A percentile compares a stretch with the other conserved stretches of the same genome.
Evolutionary conservation across 2,888 invertebrate species (phyloP).

Genomic region (Phortica okadai): DNA sequence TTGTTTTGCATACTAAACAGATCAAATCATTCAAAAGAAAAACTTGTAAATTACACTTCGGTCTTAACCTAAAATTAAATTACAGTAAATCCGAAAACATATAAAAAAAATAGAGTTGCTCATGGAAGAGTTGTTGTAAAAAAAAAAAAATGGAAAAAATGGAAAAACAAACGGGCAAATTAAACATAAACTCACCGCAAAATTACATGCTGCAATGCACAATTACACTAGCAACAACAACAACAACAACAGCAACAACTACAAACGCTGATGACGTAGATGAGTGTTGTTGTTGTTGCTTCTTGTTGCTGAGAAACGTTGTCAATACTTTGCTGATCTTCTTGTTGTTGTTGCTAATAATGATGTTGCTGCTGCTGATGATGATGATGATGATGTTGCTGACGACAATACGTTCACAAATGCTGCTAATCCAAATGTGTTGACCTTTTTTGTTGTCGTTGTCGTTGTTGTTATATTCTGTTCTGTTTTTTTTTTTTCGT

Average conservation of each 20-base stretch:
- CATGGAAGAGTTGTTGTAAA: conserved; percentile 5
- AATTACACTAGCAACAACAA: conserved; percentile 29
- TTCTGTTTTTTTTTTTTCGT: conserved; percentile 31
- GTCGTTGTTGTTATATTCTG: not conserved
- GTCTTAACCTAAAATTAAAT: conserved; percentile 62
- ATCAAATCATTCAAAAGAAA: conserved; percentile 38
- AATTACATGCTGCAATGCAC: conserved; percentile 59
- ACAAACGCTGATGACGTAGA: conserved; percentile 11
- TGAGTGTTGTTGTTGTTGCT: not conserved
- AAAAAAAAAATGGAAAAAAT: conserved; percentile 38
- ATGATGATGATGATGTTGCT: conserved; percentile 9
- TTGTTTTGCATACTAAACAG: conserved; percentile 53
- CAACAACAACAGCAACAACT: conserved; percentile 35
- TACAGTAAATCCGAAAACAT: conserved; percentile 51
- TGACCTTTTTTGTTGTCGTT: not conserved
- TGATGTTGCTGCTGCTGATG: conserved; percentile 57
- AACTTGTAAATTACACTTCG: conserved; percentile 54
- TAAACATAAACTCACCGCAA: conserved; percentile 51
- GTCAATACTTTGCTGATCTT: conserved; percentile 25
- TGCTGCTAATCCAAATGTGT: conserved; percentile 8
- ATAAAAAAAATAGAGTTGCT: conserved; percentile 54
- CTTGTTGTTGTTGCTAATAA: conserved; percentile 39
- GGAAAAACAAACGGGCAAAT: conserved; percentile 35
- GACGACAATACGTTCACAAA: conserved; percentile 30
- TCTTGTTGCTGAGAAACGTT: conserved; percentile 38